Base-by-base conservation (phyloP, 2,797 vertebrate genomes). In the Pseudopleuronectes americanus region DNA sequence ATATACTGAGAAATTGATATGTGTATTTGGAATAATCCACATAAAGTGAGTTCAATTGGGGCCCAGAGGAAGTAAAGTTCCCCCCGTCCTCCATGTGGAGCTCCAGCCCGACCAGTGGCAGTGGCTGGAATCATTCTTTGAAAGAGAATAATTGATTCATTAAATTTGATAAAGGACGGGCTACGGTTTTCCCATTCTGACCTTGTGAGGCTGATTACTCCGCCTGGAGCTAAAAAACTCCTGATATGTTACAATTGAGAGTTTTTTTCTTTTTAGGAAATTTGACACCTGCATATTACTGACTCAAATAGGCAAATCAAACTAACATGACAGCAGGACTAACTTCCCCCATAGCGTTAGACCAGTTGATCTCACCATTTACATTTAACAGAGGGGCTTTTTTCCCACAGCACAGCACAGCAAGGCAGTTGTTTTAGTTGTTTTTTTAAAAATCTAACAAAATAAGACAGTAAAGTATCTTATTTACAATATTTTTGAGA, bases 91-190 rank as follows among this genome's bases (percentile, higher is more conserved):
- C 41, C 14, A 10, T 54, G 24, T 64, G 2, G 5, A 71, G 76
- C 61, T 12, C 16, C 41, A 58, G 23, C 16, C 26, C 23, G 12
- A 10, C 0, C 9, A 62, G 33, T 78, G 48, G 67, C 9, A 62
- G 33, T 78, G 48, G 67, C 31, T n/a, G n/a, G 52, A 80, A 59
- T 70, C 24, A 23, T 26, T 33, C 31, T 75, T 31, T 64, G 3
- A 69, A 69, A 59, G 2, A 49, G 54, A 85, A 59, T 64, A 77
- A 84, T 51, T 79, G 36, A 87, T 83, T 71, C 21, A 77, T 85
- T 69, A 45, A 56, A 66, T 85, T 59, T 77, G 51, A 70, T 59
- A 23, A 49, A 80, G 64, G 13, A 48, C 43, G 56, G 56, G 36
- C 43, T 43, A n/a, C 6, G 52, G 19, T 8, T 60, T 70, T 64